Conservation (phyloP, 2,113 vertebrate species). For the Poeciliopsis prolifica region DNA sequence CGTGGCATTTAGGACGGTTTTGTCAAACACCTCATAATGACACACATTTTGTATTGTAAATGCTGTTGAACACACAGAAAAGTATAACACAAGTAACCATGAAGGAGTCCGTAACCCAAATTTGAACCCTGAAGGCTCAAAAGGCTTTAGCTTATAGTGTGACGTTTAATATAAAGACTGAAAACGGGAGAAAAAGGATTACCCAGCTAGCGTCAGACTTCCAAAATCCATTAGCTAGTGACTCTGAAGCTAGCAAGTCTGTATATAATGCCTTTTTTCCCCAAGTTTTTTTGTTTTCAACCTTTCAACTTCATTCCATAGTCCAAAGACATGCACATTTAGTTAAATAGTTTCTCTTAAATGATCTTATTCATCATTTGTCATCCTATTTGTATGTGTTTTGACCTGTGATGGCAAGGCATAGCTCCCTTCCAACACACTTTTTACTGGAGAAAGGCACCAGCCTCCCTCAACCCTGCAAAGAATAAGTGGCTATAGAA, state of each 20-base stretch:
- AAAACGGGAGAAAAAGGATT: conserved; percentile 1
- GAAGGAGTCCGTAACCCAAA: not conserved
- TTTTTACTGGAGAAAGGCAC: not conserved
- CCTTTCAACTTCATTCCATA: not conserved
- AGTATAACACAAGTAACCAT: not conserved
- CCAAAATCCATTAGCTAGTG: conserved; percentile 1
- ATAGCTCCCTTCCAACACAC: too few species aligned
- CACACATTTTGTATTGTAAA: not conserved
- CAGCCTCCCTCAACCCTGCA: not conserved
- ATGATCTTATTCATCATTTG: too few species aligned
- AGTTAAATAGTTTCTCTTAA: not conserved
- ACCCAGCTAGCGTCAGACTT: not conserved
- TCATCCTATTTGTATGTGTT: not conserved
- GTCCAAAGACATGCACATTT: not conserved
- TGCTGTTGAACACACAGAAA: not conserved
- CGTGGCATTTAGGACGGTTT: conserved; percentile 4
- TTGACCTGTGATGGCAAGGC: not conserved
- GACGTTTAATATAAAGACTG: conserved; percentile 23
- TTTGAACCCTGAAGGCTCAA: conserved; percentile 8
- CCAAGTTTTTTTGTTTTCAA: not conserved
- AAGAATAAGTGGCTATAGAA: not conserved
- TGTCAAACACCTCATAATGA: not conserved
- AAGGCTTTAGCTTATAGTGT: conserved; percentile 16
- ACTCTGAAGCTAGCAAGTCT: not conserved
- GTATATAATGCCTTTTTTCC: not conserved